Percentiles rank a stretch among this genome's conserved stretches.
These are phyloP conservation scores for Melanotaenia boesemani DNA, from an alignment of 2,797 vertebrate genomes.

Conservation along the genomic window DNA sequence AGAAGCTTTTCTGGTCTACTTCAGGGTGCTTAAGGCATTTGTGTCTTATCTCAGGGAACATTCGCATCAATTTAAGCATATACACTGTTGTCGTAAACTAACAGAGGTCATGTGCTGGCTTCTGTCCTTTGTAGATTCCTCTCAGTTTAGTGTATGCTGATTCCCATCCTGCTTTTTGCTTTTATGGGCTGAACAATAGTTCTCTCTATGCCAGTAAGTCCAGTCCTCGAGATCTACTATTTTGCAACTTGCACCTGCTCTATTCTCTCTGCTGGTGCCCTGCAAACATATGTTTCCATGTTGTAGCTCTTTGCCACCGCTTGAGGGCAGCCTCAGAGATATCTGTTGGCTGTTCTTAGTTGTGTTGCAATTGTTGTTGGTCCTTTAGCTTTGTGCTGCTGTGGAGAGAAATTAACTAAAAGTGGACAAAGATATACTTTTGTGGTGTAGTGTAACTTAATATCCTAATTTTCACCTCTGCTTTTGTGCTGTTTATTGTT, in stretches of 20 bases:
- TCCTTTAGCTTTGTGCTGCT: not conserved
- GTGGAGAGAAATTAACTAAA: not conserved
- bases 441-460: not conserved
- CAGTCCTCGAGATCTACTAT: no score
- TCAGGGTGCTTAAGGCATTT: conserved; percentile 46
- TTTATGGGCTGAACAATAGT: not conserved
- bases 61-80: conserved; percentile 37
- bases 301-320: not conserved
- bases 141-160: not conserved
- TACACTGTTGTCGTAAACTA: conserved; percentile 29
- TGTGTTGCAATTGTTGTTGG: not conserved
- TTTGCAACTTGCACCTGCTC: no score
- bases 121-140: conserved; percentile 39
- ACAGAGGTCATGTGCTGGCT: conserved; percentile 21
- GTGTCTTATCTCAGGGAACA: conserved; percentile 53
- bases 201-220: not conserved
- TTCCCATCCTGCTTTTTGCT: not conserved
- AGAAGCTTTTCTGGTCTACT: conserved; percentile 60
- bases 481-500: not conserved
- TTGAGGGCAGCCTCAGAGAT: not conserved
- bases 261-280: not conserved
- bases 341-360: not conserved
- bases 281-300: not conserved
- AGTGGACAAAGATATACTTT: not conserved
- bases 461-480: not conserved